Conservation (phyloP, 2,888 invertebrate species). For the Eupsilia transversa region DNA sequence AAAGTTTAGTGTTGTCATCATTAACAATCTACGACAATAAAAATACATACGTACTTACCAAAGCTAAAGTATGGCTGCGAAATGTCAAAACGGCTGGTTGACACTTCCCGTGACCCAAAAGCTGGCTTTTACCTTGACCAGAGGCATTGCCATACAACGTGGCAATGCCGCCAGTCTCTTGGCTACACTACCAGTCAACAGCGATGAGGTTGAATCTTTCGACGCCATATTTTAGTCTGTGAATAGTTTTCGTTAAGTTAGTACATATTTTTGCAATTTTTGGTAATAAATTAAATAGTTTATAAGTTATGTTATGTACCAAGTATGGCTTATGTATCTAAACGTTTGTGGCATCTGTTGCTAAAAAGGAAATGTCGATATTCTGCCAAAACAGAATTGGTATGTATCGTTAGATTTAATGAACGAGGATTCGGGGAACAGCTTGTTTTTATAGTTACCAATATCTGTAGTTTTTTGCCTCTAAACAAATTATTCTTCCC, state of each 20-base stretch:
- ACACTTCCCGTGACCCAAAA: too few relatives aligned
- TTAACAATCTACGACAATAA: not conserved
- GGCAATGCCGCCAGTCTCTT: too few relatives aligned
- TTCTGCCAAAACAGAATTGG: constrained; percentile 12
- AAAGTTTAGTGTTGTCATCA: not conserved
- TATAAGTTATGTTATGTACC: too few relatives aligned
- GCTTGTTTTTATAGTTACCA: constrained; percentile 32
- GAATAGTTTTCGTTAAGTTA: too few relatives aligned
- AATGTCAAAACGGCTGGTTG: too few relatives aligned
- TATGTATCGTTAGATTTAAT: constrained; percentile 22
- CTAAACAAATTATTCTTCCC: not conserved
- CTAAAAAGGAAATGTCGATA: constrained; percentile 4
- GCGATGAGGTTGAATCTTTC: too few relatives aligned
- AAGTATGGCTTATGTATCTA: not conserved
- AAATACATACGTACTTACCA: not conserved
- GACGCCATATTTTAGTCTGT: too few relatives aligned
- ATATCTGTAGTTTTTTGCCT: not conserved
- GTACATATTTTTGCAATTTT: too few relatives aligned
- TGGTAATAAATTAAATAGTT: too few relatives aligned
- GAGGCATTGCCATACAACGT: too few relatives aligned
- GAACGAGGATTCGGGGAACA: constrained; percentile 7
- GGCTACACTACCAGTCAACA: too few relatives aligned
- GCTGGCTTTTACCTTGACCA: too few relatives aligned
- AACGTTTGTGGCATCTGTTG: not conserved
- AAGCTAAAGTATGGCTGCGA: not conserved